Evolutionary conservation across 1,140 invertebrate species (phyloP).

Genomic region (Parasteatoda tepidariorum): DNA sequence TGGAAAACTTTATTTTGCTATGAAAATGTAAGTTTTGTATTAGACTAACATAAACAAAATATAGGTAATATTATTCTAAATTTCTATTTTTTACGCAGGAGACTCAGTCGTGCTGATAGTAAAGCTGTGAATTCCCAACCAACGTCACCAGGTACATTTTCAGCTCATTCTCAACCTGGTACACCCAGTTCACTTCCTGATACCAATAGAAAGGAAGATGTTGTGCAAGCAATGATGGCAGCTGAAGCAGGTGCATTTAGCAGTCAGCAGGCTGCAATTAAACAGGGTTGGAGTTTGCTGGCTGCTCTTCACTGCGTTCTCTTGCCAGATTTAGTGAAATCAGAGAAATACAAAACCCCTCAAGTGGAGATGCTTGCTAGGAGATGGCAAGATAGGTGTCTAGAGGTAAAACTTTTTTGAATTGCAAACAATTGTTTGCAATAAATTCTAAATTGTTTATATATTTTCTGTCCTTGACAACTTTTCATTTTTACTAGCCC

Average conservation of each 20-base stretch:
- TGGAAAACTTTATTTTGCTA: no score
- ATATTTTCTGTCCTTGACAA: no score
- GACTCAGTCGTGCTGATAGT: slow-evolving; percentile 63
- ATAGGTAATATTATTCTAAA: no score
- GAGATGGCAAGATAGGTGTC: slow-evolving; percentile 97
- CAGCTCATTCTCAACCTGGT: no score
- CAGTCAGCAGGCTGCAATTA: slow-evolving; percentile 89
- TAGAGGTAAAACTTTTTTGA: slow-evolving; percentile 80
- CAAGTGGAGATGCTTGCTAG: slow-evolving; percentile 97
- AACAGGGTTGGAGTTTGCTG: slow-evolving; percentile 95
- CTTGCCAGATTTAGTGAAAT: slow-evolving; percentile 84
- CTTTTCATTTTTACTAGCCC: no score
- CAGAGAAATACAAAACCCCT: slow-evolving; percentile 87
- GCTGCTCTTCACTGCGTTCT: slow-evolving; percentile 96
- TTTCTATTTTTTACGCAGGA: slow-evolving; percentile 38
- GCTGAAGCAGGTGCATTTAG: slow-evolving; percentile 84
- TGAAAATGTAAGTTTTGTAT: no score
- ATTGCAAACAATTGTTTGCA: neutral
- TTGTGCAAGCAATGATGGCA: slow-evolving; percentile 71
- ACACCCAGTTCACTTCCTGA: no score
- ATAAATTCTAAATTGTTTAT: no score
- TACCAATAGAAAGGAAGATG: slow-evolving; percentile 32
- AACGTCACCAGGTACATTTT: slow-evolving; percentile 41
- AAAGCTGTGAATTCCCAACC: slow-evolving; percentile 45
- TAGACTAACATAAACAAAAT: no score